Conservation (phyloP, 2,113 vertebrate species). For the Echinops telfairi region DNA sequence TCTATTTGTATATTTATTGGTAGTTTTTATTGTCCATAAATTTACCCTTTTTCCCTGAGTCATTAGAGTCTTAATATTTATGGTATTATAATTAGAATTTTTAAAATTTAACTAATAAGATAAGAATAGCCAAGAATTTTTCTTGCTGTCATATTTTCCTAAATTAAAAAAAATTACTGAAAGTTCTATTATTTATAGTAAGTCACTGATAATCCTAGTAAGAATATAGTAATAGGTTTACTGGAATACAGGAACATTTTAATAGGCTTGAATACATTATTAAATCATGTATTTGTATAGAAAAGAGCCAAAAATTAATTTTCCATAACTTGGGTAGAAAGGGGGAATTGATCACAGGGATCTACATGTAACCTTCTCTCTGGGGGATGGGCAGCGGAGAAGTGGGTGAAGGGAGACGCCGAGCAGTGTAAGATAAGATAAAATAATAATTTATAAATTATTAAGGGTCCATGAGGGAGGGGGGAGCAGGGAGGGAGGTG, state of each 20-base stretch:
- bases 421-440: too few relatives aligned
- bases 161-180: not conserved
- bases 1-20: slow-evolving; percentile 56
- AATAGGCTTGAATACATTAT: not conserved
- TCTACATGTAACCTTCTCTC: too few relatives aligned
- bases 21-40: slow-evolving; percentile 54
- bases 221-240: slow-evolving; percentile 23
- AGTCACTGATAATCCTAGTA: not conserved
- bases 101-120: slow-evolving; percentile 47
- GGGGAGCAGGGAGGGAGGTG: too few relatives aligned
- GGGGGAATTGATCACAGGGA: too few relatives aligned
- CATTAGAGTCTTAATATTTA: not conserved
- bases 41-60: slow-evolving; percentile 61
- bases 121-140: slow-evolving; percentile 20
- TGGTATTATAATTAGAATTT: slow-evolving; percentile 62
- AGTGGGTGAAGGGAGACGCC: too few relatives aligned
- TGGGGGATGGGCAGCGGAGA: too few relatives aligned
- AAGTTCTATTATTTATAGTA: slow-evolving; percentile 29
- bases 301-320: slow-evolving; percentile 38
- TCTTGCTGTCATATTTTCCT: slow-evolving; percentile 21
- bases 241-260: slow-evolving; percentile 22
- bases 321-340: too few relatives aligned
- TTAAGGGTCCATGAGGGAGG: too few relatives aligned
- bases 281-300: slow-evolving; percentile 12
- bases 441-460: too few relatives aligned